Percentiles rank a stretch among this genome's conserved stretches.
Evolutionary conservation across 1,140 invertebrate species (phyloP).

Genomic region (Drosophila burlai): DNA sequence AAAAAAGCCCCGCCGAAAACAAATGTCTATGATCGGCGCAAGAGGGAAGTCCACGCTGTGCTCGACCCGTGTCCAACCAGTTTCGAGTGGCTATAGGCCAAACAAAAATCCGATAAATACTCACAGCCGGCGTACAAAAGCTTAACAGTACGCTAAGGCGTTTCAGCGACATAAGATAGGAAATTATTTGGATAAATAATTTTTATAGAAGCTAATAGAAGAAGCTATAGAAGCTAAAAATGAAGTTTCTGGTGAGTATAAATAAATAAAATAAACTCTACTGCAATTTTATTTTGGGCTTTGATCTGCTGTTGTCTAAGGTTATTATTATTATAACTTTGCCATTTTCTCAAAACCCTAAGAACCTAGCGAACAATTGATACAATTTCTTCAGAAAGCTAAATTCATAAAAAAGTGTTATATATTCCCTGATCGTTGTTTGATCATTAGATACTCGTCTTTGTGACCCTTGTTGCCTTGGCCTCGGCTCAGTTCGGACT

Average conservation of each 20-base stretch:
- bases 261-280: too few species aligned
- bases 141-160: constrained; percentile 8
- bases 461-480: constrained; percentile 16
- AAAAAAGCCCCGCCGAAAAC: constrained; percentile 29
- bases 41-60: constrained; percentile 22
- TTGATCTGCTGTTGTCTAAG: too few species aligned
- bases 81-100: constrained; percentile 12
- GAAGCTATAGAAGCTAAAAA: not conserved
- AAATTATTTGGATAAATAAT: not conserved
- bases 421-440: not conserved
- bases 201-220: too few species aligned
- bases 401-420: not conserved
- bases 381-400: not conserved
- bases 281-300: too few species aligned
- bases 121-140: not conserved
- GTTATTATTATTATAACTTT: not conserved
- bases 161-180: constrained; percentile 6
- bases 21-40: constrained; percentile 5
- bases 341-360: not conserved
- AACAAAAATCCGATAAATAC: constrained; percentile 33
- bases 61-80: constrained; percentile 36
- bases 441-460: constrained; percentile 7
- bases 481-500: constrained; percentile 24
- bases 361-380: too few species aligned
- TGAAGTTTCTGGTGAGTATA: constrained; percentile 24